A percentile compares a stretch with the other conserved stretches of the same genome.
phyloP scores from a whole-genome alignment of 2,797 vertebrate species.

The Urophycis tenuis region DNA sequence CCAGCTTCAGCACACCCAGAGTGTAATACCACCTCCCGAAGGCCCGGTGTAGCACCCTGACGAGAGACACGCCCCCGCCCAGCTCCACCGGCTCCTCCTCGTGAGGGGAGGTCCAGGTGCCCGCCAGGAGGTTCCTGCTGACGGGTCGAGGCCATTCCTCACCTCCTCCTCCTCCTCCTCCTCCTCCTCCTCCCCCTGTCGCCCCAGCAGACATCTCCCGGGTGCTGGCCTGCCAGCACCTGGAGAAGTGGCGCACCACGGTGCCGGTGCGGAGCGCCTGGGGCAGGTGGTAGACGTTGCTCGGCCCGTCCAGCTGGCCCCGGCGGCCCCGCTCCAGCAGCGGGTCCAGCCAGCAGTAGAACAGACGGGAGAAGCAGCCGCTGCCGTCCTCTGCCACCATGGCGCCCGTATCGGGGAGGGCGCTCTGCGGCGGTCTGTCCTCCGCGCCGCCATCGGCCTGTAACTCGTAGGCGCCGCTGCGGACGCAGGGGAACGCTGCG shows the following conservation, averaged over 20 bases:
- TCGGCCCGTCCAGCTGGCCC: conserved; percentile 70
- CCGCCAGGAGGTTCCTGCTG: conserved; percentile 40
- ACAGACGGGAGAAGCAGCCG: conserved; percentile 81
- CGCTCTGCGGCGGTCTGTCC: conserved; percentile 56
- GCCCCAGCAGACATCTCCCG: conserved; percentile 3
- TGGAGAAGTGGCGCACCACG: conserved; percentile 68
- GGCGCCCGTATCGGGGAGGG: conserved; percentile 39
- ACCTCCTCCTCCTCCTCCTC: neutral
- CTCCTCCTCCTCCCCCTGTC: neutral
- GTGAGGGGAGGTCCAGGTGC: conserved; percentile 43
- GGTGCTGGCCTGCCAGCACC: conserved; percentile 70
- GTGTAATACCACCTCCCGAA: conserved; percentile 78
- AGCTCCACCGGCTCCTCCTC: conserved; percentile 36
- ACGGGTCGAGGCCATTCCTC: conserved; percentile 41
- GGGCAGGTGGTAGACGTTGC: conserved; percentile 80
- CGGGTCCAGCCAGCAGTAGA: conserved; percentile 88
- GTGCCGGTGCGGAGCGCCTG: conserved; percentile 67
- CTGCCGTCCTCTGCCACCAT: conserved; percentile 84
- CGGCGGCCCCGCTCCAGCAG: conserved; percentile 75
- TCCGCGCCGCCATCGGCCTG: conserved; percentile 63
- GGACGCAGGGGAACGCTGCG: conserved; percentile 65
- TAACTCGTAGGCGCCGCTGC: conserved; percentile 45
- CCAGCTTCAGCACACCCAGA: conserved; percentile 80
- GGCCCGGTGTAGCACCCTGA: conserved; percentile 73
- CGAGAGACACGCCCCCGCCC: conserved; percentile 57